These are phyloP conservation scores for Acrobasis suavella DNA, from an alignment of 2,888 invertebrate species.

Conservation along the genomic window DNA sequence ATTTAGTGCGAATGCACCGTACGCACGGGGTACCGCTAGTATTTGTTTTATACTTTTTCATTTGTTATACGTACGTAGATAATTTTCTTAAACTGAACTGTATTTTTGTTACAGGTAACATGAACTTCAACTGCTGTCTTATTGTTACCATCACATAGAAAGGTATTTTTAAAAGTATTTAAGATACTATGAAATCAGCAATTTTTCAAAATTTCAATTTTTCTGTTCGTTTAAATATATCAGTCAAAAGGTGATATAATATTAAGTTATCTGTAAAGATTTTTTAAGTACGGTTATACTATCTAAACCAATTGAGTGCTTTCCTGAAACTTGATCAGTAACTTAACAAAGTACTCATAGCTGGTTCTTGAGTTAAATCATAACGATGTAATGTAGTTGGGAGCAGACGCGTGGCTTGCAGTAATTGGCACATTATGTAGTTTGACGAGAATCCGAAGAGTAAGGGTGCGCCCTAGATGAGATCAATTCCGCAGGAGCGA, in stretches of 20 bases:
- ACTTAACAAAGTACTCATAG: not conserved
- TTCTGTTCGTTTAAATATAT: no score
- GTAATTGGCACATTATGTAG: not conserved
- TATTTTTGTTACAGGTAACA: constrained; percentile 13
- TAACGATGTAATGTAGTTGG: not conserved
- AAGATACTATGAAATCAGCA: not conserved
- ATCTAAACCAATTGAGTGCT: not conserved
- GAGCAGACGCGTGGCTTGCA: not conserved
- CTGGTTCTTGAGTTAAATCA: constrained; percentile 1
- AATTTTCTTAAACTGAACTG: not conserved
- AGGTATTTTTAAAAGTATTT: no score
- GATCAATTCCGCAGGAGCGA: not conserved
- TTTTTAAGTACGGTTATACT: not conserved
- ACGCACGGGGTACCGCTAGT: no score
- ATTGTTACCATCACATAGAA: not conserved
- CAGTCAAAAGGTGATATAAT: no score
- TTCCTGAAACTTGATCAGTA: not conserved
- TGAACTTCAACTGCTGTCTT: not conserved
- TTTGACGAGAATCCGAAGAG: not conserved
- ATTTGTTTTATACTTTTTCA: not conserved
- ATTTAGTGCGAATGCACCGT: no score
- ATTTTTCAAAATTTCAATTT: no score
- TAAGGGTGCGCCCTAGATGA: not conserved
- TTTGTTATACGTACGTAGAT: not conserved
- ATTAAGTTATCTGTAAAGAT: no score